Conservation (phyloP, 2,797 vertebrate genomes). For the Cyclopterus lumpus region DNA sequence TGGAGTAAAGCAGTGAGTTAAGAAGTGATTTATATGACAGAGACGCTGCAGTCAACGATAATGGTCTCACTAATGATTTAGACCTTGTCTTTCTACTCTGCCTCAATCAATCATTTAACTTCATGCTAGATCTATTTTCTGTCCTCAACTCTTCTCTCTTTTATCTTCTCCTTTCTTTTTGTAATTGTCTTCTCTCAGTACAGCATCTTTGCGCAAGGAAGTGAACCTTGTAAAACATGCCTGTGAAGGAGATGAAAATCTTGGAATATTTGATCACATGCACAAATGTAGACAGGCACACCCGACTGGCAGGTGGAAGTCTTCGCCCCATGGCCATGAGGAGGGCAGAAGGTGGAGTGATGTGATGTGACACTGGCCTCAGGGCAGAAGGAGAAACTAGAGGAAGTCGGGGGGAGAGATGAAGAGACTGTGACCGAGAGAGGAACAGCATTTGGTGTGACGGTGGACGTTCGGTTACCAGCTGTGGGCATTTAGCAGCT, state of each 20-base stretch:
- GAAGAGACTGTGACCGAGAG: constrained; percentile 45
- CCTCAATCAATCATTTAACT: constrained; percentile 69
- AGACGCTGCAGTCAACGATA: constrained; percentile 64
- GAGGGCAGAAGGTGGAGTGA: constrained; percentile 38
- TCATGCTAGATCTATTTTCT: constrained; percentile 38
- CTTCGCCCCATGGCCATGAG: constrained; percentile 11
- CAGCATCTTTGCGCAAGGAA: not conserved
- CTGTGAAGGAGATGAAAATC: not conserved
- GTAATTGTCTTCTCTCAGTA: not conserved
- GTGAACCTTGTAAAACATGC: not conserved
- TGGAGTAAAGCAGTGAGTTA: constrained; percentile 62
- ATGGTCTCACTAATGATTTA: constrained; percentile 75
- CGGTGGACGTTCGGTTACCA: constrained; percentile 62
- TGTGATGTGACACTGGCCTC: constrained; percentile 68
- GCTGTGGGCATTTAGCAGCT: constrained; percentile 77
- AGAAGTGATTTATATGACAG: constrained; percentile 73
- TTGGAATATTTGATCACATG: not conserved
- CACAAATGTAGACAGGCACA: constrained; percentile 14
- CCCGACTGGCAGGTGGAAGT: constrained; percentile 16
- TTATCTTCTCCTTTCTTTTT: constrained; percentile 3
- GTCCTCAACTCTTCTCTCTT: not conserved
- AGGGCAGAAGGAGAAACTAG: constrained; percentile 35
- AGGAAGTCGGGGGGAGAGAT: constrained; percentile 26
- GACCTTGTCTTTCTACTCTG: constrained; percentile 70
- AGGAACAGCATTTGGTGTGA: constrained; percentile 34